phyloP scores from a whole-genome alignment of 2,888 invertebrate species.

The Priocnemis perturbator region DNA sequence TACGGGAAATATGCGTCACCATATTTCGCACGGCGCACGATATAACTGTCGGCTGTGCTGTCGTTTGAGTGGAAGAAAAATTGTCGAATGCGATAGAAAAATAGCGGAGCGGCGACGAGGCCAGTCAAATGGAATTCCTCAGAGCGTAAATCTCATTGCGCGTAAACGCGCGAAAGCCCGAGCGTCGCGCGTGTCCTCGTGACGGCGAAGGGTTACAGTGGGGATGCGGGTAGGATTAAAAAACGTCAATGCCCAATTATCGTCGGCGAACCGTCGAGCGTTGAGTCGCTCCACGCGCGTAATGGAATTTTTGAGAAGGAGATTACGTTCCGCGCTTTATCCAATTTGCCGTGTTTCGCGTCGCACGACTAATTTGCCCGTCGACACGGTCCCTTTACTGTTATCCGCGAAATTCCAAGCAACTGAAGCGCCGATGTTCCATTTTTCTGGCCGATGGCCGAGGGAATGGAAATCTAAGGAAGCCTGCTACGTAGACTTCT shows the following conservation, averaged over 20 bases:
- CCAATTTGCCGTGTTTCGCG: slow-evolving; percentile 46
- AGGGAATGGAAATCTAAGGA: too few relatives aligned
- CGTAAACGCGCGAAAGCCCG: slow-evolving; percentile 20
- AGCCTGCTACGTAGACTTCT: too few relatives aligned
- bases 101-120: neutral
- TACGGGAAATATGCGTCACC: too few relatives aligned
- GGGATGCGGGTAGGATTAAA: slow-evolving; percentile 48
- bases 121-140: neutral
- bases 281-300: slow-evolving; percentile 48
- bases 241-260: slow-evolving; percentile 71
- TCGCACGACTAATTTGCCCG: slow-evolving; percentile 38
- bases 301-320: slow-evolving; percentile 74
- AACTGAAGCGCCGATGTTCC: neutral
- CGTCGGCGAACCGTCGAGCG: slow-evolving; percentile 30
- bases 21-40: neutral
- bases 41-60: neutral
- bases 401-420: slow-evolving; percentile 12
- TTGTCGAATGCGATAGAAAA: slow-evolving; percentile 3
- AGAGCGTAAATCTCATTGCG: slow-evolving; percentile 57
- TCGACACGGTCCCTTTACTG: neutral
- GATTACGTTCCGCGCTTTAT: slow-evolving; percentile 63
- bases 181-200: slow-evolving; percentile 50
- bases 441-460: neutral
- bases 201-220: slow-evolving; percentile 35
- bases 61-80: neutral